Evolutionary conservation across 2,797 vertebrate species (phyloP).

Genomic region (Pygocentrus nattereri): DNA sequence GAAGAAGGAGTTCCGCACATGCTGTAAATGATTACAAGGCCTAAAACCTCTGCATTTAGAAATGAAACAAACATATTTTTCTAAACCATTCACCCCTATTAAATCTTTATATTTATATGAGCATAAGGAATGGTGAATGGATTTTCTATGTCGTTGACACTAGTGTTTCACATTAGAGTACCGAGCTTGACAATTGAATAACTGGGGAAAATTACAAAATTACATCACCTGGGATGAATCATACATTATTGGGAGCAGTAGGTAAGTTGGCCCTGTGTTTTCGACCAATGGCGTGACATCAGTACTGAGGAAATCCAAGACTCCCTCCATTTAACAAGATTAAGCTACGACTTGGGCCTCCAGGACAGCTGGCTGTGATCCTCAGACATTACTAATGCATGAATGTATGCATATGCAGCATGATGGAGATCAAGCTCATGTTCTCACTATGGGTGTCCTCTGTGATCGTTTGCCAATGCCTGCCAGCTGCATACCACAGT

Average conservation of each 20-base stretch:
- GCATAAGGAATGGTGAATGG: constrained; percentile 58
- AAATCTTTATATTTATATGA: constrained; percentile 67
- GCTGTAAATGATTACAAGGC: constrained; percentile 31
- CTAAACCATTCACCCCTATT: constrained; percentile 58
- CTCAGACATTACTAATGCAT: constrained; percentile 66
- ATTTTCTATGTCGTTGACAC: constrained; percentile 57
- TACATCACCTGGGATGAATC: constrained; percentile 59
- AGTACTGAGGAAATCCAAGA: constrained; percentile 56
- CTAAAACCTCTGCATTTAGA: constrained; percentile 38
- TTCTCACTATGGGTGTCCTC: constrained; percentile 60
- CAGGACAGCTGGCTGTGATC: constrained; percentile 61
- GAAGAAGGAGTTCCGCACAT: constrained; percentile 27
- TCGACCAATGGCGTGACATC: constrained; percentile 51
- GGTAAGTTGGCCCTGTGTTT: constrained; percentile 57
- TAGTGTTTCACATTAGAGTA: constrained; percentile 47
- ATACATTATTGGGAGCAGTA: constrained; percentile 55
- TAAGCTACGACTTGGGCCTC: constrained; percentile 58
- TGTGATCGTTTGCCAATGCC: constrained; percentile 61
- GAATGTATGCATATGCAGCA: constrained; percentile 60
- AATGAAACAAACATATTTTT: constrained; percentile 59
- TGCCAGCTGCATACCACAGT: constrained; percentile 51
- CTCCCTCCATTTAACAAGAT: constrained; percentile 63
- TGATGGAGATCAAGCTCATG: constrained; percentile 59
- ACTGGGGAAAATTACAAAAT: constrained; percentile 57
- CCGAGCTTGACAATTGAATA: constrained; percentile 48